A percentile compares a stretch with the other conserved stretches of the same genome.
phyloP scores from a whole-genome alignment of 2,888 invertebrate species.

The Nephrocerus scutellatus region DNA sequence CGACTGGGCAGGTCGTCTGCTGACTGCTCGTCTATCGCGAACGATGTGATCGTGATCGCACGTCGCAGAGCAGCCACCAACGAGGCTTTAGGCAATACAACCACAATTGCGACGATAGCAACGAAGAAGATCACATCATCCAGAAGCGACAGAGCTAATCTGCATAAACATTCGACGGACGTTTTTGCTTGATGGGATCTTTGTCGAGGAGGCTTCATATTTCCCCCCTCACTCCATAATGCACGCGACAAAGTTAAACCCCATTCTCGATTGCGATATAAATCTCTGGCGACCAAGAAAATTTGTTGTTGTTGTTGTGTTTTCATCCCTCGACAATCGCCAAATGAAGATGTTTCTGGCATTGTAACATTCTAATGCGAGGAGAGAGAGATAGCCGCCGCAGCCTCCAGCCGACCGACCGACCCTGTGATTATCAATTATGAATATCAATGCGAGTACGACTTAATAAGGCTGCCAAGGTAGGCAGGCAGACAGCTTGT shows the following conservation, averaged over 20 bases:
- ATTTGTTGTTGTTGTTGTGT: slow-evolving; percentile 7
- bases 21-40: too few relatives aligned
- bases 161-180: slow-evolving; percentile 41
- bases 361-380: background rate
- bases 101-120: too few relatives aligned
- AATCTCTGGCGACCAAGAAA: too few relatives aligned
- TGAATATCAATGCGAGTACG: slow-evolving; percentile 25
- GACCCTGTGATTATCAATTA: slow-evolving; percentile 18
- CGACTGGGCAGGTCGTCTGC: too few relatives aligned
- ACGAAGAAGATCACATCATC: slow-evolving; percentile 24
- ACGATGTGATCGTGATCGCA: too few relatives aligned
- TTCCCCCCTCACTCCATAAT: too few relatives aligned
- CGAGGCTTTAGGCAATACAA: too few relatives aligned
- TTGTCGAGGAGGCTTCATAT: slow-evolving; percentile 2
- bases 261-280: too few relatives aligned
- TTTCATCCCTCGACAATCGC: background rate
- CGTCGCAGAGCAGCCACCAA: too few relatives aligned
- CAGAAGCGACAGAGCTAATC: slow-evolving; percentile 40
- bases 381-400: background rate
- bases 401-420: too few relatives aligned
- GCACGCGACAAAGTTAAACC: too few relatives aligned
- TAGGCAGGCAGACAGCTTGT: slow-evolving; percentile 1
- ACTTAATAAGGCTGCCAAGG: slow-evolving; percentile 17
- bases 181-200: slow-evolving; percentile 30
- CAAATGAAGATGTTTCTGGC: background rate